Base-by-base conservation (phyloP, 2,888 invertebrate species). In the Drosophila prostipennis region DNA sequence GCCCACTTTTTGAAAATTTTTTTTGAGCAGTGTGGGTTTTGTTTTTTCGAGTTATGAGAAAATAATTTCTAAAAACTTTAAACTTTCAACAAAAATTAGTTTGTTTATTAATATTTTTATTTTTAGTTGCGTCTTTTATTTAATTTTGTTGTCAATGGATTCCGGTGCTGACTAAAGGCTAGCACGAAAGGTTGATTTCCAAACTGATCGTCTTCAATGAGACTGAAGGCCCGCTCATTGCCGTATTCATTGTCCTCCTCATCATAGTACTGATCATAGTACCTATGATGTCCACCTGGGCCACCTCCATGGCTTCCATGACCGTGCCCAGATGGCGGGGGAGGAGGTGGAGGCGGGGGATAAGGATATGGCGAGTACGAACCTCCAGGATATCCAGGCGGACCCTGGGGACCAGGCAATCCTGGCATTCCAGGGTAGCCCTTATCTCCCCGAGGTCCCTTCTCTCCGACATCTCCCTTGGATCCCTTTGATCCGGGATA, bases 391-490 rank as follows among this genome's bases (percentile, higher is more conserved):
- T 51, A 51, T 2, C 74, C 74, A 7, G 74, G 69, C 8, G 55
- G 43, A 0, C 74, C 74, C n/a, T 55, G 63, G 3, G 40, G 54
- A 0, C 74, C 74, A 3, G 55, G 53, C 8, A 69, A 32, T 6
- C 74, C 72, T 0, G 67, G 67, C 32, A 46, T 46, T 3, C 73
- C 73, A 1, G 48, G 67, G 39, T 74, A 56, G 0, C 73, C 73
- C 14, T 40, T 56, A 0, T 65, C 67, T 6, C 70, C 70, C n/a
- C 16, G 11, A 0, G 37, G 13, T 3, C 72, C 72, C 19, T 54
- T 72, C 13, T 51, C 43, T 0, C 72, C 72, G 4, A 39, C 13
- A 1, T 72, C 72, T 1, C 72, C 72, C 40, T 73, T 72, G 6
- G 56, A 34, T 3, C 72, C 72, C 6, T 59, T 65, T 3, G 13